phyloP scores from a whole-genome alignment of 2,797 vertebrate species.

The Numenius phaeopus region DNA sequence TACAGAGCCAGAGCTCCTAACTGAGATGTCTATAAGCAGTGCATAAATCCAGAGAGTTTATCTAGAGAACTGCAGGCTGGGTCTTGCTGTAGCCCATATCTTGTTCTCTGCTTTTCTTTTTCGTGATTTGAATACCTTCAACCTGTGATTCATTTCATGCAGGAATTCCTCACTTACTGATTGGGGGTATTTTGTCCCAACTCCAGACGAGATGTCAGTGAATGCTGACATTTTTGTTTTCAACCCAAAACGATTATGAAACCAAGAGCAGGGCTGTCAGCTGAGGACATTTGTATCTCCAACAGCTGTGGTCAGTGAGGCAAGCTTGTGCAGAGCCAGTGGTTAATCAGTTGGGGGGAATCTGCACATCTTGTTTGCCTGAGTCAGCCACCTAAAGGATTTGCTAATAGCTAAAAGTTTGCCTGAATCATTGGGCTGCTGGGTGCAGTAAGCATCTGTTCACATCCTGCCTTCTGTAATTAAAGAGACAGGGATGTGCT shows the following conservation, averaged over 20 bases:
- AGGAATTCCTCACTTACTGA: neutral
- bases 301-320: conserved; percentile 33
- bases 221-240: neutral
- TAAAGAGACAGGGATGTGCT: neutral
- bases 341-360: conserved; percentile 11
- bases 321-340: conserved; percentile 25
- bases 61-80: neutral
- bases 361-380: conserved; percentile 29
- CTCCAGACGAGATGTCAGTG: neutral
- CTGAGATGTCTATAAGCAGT: neutral
- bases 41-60: conserved; percentile 18
- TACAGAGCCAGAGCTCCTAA: neutral
- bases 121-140: neutral
- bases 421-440: conserved; percentile 4
- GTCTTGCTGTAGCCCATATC: neutral
- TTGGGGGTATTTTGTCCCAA: neutral
- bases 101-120: neutral
- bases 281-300: conserved; percentile 16
- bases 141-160: neutral
- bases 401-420: conserved; percentile 26
- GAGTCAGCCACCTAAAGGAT: conserved; percentile 52
- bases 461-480: conserved; percentile 14
- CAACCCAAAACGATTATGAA: neutral
- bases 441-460: conserved; percentile 41
- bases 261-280: neutral